phyloP scores from a whole-genome alignment of 2,797 vertebrate species.

The Pangasius djambal region DNA sequence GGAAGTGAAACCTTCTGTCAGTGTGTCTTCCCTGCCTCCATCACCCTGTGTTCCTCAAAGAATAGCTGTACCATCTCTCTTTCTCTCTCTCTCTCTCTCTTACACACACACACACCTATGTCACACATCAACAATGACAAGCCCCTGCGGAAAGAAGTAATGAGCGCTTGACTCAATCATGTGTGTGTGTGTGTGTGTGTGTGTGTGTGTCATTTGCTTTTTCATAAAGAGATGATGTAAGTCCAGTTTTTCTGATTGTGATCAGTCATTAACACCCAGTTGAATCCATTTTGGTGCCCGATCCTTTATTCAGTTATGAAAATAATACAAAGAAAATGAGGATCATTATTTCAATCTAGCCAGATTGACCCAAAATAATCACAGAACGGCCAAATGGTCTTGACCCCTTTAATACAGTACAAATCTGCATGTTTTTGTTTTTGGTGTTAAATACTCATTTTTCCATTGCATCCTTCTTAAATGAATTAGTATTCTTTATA shows the following conservation, averaged over 20 bases:
- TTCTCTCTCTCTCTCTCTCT: not conserved
- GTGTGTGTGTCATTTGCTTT: not conserved
- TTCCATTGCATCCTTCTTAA: not conserved
- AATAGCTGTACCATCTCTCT: conserved; percentile 45
- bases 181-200: conserved; percentile 21
- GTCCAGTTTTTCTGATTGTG: not conserved
- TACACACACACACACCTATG: conserved; percentile 38
- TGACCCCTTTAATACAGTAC: not conserved
- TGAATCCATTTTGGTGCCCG: not conserved
- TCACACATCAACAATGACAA: conserved; percentile 41
- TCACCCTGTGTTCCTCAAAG: conserved; percentile 60
- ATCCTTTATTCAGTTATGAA: not conserved
- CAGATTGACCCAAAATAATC: not conserved
- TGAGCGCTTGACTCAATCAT: conserved; percentile 21
- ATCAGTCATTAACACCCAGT: not conserved
- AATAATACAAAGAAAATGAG: not conserved
- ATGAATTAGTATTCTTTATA: not conserved
- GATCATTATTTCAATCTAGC: not conserved
- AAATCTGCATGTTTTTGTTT: not conserved
- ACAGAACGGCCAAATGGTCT: not conserved
- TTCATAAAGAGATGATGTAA: not conserved
- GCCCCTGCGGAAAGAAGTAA: conserved; percentile 33
- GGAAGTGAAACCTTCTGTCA: conserved; percentile 63
- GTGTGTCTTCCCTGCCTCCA: conserved; percentile 59
- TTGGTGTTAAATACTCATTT: not conserved